A percentile compares a stretch with the other conserved stretches of the same genome.
Evolutionary conservation across 2,888 invertebrate species (phyloP).

Genomic region (Zygogramma bicolorata): DNA sequence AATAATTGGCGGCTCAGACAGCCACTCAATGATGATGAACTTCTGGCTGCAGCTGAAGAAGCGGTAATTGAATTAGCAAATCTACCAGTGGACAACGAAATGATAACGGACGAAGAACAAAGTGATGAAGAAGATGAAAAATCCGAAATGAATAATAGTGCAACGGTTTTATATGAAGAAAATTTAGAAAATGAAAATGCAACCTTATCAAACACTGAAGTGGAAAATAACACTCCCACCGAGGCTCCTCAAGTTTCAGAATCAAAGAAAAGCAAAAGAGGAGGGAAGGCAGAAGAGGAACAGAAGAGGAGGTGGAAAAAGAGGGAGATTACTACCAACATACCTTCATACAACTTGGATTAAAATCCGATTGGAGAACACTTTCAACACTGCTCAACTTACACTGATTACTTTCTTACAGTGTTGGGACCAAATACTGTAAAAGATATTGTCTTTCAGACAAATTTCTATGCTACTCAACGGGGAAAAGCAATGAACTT

Average conservation of each 20-base stretch:
- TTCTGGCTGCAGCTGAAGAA: constrained; percentile 8
- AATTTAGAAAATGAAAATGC: background rate
- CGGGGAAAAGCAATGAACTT: constrained; percentile 20
- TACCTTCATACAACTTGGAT: background rate
- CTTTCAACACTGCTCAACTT: constrained; percentile 16
- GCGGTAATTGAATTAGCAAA: background rate
- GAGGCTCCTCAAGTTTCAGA: background rate
- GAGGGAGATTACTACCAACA: constrained; percentile 3
- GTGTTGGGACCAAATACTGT: constrained; percentile 10
- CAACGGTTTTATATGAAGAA: background rate
- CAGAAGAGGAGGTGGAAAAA: constrained; percentile 5
- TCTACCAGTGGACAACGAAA: constrained; percentile 6
- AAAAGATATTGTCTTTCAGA: constrained; percentile 23
- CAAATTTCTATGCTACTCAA: constrained; percentile 23
- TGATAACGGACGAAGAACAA: background rate
- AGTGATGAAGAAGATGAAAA: background rate
- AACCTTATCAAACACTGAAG: background rate
- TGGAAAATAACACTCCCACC: background rate
- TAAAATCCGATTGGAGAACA: constrained; percentile 19
- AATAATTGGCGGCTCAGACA: constrained; percentile 14
- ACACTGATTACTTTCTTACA: constrained; percentile 18
- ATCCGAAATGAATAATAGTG: background rate
- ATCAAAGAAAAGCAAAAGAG: constrained; percentile 1
- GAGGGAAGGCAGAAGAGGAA: background rate
- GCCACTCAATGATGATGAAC: constrained; percentile 13